Evolutionary conservation across 2,888 invertebrate species (phyloP), one percentile per base, ranked within the genome.

Genomic region (Chrysolina oricalcia): DNA sequence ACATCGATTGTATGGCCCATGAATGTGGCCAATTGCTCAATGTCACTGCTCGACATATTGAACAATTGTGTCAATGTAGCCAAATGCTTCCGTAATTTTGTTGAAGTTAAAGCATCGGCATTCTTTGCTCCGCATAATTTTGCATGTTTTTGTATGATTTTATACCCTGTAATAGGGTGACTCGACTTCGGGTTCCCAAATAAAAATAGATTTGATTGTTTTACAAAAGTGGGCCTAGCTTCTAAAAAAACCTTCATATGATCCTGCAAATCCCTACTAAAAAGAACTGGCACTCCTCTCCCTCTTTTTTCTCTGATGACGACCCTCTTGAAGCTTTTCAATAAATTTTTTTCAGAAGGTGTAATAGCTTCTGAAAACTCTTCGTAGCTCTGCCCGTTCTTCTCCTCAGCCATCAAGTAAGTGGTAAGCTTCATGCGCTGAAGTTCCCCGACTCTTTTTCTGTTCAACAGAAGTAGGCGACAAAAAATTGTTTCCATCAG

Each of bases 381-480:
- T 70, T 80, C 79, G 41, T 80, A 79, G 5, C 50, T 72, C 56
- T 65, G 50, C 10, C 19, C 19, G 15, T 43, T 13, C 2, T 75
- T 21, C 11, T 62, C 41, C 15, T 67, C 41, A 23, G 43, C 13
- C 9, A n/a, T 21, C 46, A 27, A n/a, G 41, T 78, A 78, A 6
- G 59, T 56, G 50, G 72, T 9, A 1, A 78, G 64, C 1, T 21
- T 21, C n/a, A 78, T 46, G 73, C 81, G 69, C 53, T 84, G 80
- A 10, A 83, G 68, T 71, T 83, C 82, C 17, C 83, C 84, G 6
- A 78, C 75, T 65, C 85, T 46, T 65, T 75, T 74, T 56, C 83
- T 76, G 69, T 84, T 84, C n/a, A 83, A 66, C 17, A 83, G 41
- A 13, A 84, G 21, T n/a, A 82, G 68, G 17, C 81, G 65, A 70